Evolutionary conservation across 2,797 vertebrate genomes (phyloP).

Genomic region (Podarcis siculus): DNA sequence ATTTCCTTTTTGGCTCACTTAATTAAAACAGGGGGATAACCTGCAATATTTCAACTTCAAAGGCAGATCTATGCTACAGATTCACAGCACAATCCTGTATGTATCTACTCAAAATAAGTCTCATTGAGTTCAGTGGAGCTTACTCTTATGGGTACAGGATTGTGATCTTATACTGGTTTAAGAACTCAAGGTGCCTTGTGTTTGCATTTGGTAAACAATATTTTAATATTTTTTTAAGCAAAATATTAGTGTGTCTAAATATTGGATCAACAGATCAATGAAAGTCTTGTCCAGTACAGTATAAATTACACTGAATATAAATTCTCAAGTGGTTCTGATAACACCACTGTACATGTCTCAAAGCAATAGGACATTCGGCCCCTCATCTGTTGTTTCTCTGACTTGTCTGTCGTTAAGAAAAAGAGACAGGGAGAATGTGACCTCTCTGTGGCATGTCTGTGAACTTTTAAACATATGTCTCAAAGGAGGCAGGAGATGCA

Average conservation of each 20-base stretch:
- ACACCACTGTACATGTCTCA: not conserved
- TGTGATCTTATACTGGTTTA: not conserved
- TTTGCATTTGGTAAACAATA: not conserved
- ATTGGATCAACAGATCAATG: not conserved
- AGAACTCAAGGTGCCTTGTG: not conserved
- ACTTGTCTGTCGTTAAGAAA: not conserved
- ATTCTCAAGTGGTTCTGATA: not conserved
- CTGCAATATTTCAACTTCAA: not conserved
- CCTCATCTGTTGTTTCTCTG: not conserved
- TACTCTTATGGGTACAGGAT: not conserved
- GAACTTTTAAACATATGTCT: conserved; percentile 21
- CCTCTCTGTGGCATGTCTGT: not conserved
- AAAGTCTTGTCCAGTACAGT: not conserved
- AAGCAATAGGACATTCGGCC: not conserved
- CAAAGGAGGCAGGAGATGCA: not conserved
- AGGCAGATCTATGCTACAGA: not conserved
- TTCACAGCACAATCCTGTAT: not conserved
- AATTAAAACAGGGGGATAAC: not conserved
- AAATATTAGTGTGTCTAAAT: not conserved
- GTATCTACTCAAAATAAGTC: not conserved
- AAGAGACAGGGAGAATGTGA: not conserved
- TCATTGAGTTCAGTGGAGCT: not conserved
- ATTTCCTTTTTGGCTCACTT: not conserved
- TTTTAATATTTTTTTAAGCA: not conserved
- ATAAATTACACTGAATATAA: not conserved